phyloP scores from a whole-genome alignment of 37 sponge, comb jelly and placozoan species.

The Hormiphora californensis region DNA sequence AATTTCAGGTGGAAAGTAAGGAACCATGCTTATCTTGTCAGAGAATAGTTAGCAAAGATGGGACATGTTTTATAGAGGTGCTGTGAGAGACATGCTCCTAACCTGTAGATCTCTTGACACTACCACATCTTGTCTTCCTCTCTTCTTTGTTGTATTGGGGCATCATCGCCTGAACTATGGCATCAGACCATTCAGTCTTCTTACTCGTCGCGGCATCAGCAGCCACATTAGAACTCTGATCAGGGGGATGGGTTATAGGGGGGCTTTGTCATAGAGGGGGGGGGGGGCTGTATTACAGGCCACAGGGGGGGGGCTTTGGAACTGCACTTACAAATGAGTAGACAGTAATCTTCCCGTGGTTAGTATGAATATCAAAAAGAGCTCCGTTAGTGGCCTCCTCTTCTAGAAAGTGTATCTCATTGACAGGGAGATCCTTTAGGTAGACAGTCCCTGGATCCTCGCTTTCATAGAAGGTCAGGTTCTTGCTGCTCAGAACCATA shows the following conservation, averaged over 20 bases:
- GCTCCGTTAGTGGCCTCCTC: not conserved
- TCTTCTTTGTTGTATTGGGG: slow-evolving; percentile 21
- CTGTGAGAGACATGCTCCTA: no score
- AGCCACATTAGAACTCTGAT: no score
- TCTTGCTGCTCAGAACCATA: not conserved
- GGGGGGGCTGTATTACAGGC: no score
- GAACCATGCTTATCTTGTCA: no score
- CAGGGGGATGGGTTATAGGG: no score
- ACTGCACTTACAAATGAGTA: slow-evolving; percentile 7
- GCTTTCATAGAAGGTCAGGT: slow-evolving; percentile 6
- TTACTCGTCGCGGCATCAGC: no score
- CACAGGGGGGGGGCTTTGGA: no score
- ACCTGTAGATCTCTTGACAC: slow-evolving; percentile 14
- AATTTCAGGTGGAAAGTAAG: no score
- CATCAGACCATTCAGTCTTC: slow-evolving; percentile 22
- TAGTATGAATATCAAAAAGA: slow-evolving; percentile 2
- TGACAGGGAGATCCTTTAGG: not conserved
- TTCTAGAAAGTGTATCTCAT: slow-evolving; percentile 25
- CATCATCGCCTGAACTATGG: slow-evolving; percentile 35
- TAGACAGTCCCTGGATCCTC: slow-evolving; percentile 1
- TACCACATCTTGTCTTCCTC: not conserved
- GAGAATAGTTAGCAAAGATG: no score
- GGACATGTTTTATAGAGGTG: no score
- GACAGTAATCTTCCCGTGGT: not conserved
- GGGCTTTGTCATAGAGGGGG: no score